phyloP scores from a whole-genome alignment of 2,113 vertebrate species.

The Percopsis transmontana region DNA sequence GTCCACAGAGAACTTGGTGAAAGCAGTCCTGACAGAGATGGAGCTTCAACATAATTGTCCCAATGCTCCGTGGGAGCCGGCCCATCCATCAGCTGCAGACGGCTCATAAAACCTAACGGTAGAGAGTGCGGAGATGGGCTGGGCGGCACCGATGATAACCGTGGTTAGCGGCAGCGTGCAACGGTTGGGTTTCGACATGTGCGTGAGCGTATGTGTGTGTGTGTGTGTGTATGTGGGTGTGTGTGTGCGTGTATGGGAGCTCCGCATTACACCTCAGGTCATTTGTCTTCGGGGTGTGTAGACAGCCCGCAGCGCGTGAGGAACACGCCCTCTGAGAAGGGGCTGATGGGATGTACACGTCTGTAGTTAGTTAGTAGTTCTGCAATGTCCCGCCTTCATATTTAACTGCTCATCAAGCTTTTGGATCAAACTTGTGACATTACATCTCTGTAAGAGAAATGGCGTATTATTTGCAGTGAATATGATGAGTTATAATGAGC shows the following conservation, averaged over 20 bases:
- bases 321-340: not conserved
- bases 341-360: not conserved
- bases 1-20: slow-evolving; percentile 40
- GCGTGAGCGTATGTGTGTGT: too few relatives aligned
- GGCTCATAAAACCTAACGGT: slow-evolving; percentile 6
- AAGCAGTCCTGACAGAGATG: slow-evolving; percentile 59
- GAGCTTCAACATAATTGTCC: slow-evolving; percentile 55
- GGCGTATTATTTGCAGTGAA: too few relatives aligned
- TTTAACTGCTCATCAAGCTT: too few relatives aligned
- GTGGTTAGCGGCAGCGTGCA: not conserved
- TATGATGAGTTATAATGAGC: too few relatives aligned
- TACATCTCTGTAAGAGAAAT: too few relatives aligned
- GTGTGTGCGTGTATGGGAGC: not conserved
- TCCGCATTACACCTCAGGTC: not conserved
- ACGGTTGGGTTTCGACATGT: not conserved
- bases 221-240: not conserved
- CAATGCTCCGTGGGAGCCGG: slow-evolving; percentile 48
- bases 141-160: slow-evolving; percentile 6
- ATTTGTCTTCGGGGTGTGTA: not conserved
- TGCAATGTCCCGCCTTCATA: too few relatives aligned
- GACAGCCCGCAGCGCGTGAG: not conserved
- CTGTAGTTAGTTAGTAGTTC: too few relatives aligned
- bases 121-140: slow-evolving; percentile 28
- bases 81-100: slow-evolving; percentile 58
- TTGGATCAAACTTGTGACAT: too few relatives aligned